A percentile compares a stretch with the other conserved stretches of the same genome.
phyloP scores from a whole-genome alignment of 1,140 invertebrate species.

The Sipha flava region DNA sequence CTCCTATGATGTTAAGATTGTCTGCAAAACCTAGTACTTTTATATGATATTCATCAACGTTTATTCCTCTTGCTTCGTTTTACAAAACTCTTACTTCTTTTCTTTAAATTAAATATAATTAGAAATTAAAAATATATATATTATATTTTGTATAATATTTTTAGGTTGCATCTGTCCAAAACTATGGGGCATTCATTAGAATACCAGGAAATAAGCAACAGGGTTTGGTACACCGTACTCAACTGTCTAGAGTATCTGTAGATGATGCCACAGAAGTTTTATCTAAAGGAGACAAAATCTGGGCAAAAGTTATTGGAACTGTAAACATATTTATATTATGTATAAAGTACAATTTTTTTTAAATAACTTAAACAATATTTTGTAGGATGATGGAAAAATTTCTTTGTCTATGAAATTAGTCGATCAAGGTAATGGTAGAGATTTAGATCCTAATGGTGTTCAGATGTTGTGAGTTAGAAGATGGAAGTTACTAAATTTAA shows the following conservation, averaged over 20 bases:
- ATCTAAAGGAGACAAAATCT: slow-evolving; percentile 44
- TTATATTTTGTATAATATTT: slow-evolving; percentile 17
- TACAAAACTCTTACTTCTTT: too few relatives aligned
- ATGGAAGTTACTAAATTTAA: too few relatives aligned
- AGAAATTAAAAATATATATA: not conserved
- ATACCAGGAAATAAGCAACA: slow-evolving; percentile 45
- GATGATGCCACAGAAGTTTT: slow-evolving; percentile 45
- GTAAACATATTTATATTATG: not conserved
- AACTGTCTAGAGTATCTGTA: slow-evolving; percentile 40
- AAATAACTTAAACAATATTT: too few relatives aligned
- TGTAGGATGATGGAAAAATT: slow-evolving; percentile 46
- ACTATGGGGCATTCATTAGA: slow-evolving; percentile 47
- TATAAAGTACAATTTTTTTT: too few relatives aligned
- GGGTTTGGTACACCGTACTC: slow-evolving; percentile 43
- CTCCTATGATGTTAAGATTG: too few relatives aligned
- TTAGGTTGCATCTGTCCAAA: slow-evolving; percentile 44
- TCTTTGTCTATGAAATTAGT: slow-evolving; percentile 47
- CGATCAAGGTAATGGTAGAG: slow-evolving; percentile 45
- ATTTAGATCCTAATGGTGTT: slow-evolving; percentile 46
- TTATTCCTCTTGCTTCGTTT: too few relatives aligned
- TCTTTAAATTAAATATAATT: too few relatives aligned
- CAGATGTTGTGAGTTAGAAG: slow-evolving; percentile 41
- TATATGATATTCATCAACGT: too few relatives aligned
- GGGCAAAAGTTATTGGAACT: slow-evolving; percentile 45
- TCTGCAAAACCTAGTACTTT: too few relatives aligned